Evolutionary conservation across 2,888 invertebrate genomes (phyloP), one percentile per base, ranked within the genome.

Genomic region (Brachypalpus laphriformis): DNA sequence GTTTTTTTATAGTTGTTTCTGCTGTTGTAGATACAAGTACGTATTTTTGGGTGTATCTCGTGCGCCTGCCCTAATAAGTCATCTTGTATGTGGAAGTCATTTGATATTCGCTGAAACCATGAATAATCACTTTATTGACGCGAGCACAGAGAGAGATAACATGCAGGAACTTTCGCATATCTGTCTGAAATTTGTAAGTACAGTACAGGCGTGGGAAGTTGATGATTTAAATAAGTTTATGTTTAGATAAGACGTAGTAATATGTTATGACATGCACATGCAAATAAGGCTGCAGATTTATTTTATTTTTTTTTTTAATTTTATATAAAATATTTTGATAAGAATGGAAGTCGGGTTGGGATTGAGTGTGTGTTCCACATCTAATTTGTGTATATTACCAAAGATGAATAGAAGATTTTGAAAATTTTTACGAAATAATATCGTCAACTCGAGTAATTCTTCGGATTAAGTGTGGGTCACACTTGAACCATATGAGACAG

Each of bases 71-170:
- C 25, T 80, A 66, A 72, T 72, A 66, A 80, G 78, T 65, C 56
- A 31, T 49, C 45, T 51, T 80, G 57, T 66, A 66, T 57, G 59
- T 66, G 40, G 37, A 65, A 34, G 74, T 28, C 71, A 65, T 71
- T 78, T 74, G 49, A 49, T 59, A 71, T 72, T 66, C 45, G 31
- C 18, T 45, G 51, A 51, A 80, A 80, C 66, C 59, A 78, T 71
- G 71, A 71, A 71, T 71, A 71, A 78, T 63, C 34, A 25, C 71
- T 78, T 71, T 63, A 71, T 71, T 63, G 77, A 71, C 45, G 71
- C 45, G 45, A 42, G 56, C 18, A 18, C 45, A 31, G 16, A 54
- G 45, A 51, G 51, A 45, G 25, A 57, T 57, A 74, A 37, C 11
- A 4, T 37, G 3, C 11, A n/a, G 37, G 9, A 3, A 11, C 37